Base-by-base conservation (phyloP, 2,113 vertebrate genomes). In the Indicator maculatus region DNA sequence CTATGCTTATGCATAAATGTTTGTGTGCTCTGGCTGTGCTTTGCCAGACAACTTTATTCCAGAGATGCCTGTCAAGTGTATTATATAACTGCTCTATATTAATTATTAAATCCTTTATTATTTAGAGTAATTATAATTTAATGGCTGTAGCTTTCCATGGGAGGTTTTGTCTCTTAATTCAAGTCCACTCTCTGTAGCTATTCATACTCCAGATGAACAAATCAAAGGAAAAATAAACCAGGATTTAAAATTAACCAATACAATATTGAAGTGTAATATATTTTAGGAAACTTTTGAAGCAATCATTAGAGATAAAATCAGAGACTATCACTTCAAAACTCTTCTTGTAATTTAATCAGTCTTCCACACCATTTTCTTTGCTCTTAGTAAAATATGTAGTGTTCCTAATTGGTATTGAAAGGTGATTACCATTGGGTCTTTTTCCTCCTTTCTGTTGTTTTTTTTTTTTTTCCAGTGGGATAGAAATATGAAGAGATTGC, bases 101-200 rank as follows among this genome's bases (percentile, higher is more conserved):
- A 94, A 89, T 94, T 95, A 94, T 94, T 92, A 83, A 95, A 47
- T 73, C 9, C 41, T 89, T 94, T 86, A 89, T 95, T 96, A 94
- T 95, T 95, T 95, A 74, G 41, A 93, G 52, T 66, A 85, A 89
- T 96, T 95, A 88, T 83, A 88, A 77, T 93, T 91, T 93, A 93
- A 94, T 93, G 58, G 10, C 60, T 89, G 44, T 83, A 88, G 81
- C 33, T 85, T 95, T 95, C 77, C 77, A 59, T 63, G 38, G 27
- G 18, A 93, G n/a, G 9, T 6, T 69, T 77, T 84, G 87, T 59
- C 45, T 76, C 18, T 83, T 88, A 74, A 67, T 83, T 36, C 41
- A 85, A 19, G 7, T 31, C 30, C 85, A n/a, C 24, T 92, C 83
- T 88, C 72, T 74, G 13, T 77, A 71, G 53, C 17, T 93, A 28